Base-by-base conservation (phyloP, 2,113 vertebrate genomes). In the Cichladusa arquata region DNA sequence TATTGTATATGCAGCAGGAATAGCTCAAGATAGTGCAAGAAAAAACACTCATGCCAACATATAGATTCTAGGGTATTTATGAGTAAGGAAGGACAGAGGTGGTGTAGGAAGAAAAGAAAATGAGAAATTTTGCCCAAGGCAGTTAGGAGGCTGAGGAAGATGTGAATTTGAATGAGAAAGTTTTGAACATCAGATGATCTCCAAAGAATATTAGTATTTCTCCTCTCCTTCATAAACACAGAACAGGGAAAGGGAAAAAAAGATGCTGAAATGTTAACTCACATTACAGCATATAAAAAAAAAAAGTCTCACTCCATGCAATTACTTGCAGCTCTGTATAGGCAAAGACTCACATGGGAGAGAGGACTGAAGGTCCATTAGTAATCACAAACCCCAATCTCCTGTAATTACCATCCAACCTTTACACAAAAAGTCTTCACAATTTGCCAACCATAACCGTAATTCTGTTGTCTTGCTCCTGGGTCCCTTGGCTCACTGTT, bases 391-490 rank as follows among this genome's bases (percentile, higher is more conserved):
- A 95, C 48, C 76, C 74, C 66, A 95, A 86, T 94, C 56, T 86
- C 72, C 84, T 92, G 61, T 87, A 93, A 96, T 96, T 97, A 81
- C 57, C n/a, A 81, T 71, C 88, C 93, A 93, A 72, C 58, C 51
- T 86, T 97, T 71, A 97, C 93, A 93, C 81, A 96, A 82, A 97
- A 97, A 64, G 34, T 70, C 86, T 91, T 86, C 94, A 88, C 61
- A 82, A 82, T 50, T 93, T 95, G 70, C 81, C 92, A 95, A 22
- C 58, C 16, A 17, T 86, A 95, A 95, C 91, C 1, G 3, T 94
- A 94, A 76, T 92, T 95, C 92, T 72, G 91, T 97, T 95, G 91
- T 96, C 78, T 96, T 95, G 34, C 73, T 93, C 33, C 72, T 48
- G 4, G 36, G 78, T 93, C 60, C 69, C 81, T 87, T 18, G 2